phyloP scores from a whole-genome alignment of 2,113 vertebrate species.

The Etia nguti region DNA sequence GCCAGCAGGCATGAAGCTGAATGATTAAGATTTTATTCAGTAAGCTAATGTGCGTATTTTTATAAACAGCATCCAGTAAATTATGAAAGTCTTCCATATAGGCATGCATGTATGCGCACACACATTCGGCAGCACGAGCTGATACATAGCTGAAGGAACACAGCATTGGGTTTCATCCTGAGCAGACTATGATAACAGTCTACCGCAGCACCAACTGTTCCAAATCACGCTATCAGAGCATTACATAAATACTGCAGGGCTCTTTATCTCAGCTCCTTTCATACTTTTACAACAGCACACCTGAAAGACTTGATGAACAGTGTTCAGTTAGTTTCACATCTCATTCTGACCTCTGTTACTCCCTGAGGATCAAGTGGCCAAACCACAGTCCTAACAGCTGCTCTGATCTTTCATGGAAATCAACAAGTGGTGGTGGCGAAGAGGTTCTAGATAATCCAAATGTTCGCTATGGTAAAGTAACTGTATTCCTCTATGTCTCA shows the following conservation, averaged over 20 bases:
- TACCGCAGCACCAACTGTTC: slow-evolving; percentile 47
- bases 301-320: slow-evolving; percentile 50
- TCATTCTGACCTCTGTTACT: slow-evolving; percentile 54
- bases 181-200: slow-evolving; percentile 49
- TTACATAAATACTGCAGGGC: slow-evolving; percentile 46
- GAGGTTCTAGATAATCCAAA: slow-evolving; percentile 2
- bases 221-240: slow-evolving; percentile 30
- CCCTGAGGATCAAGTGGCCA: slow-evolving; percentile 54
- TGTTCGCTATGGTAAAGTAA: not conserved
- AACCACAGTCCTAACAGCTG: slow-evolving; percentile 64
- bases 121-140: not conserved
- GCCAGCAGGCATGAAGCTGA: not conserved
- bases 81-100: not conserved
- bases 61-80: not conserved
- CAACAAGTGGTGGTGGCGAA: slow-evolving; percentile 49
- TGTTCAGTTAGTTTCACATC: slow-evolving; percentile 35
- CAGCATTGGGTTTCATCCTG: slow-evolving; percentile 49
- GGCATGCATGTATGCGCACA: not conserved
- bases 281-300: slow-evolving; percentile 37
- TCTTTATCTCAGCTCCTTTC: slow-evolving; percentile 1
- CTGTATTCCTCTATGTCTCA: not conserved
- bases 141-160: slow-evolving; percentile 41
- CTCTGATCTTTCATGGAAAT: slow-evolving; percentile 70
- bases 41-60: not conserved
- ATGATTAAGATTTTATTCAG: not conserved